Conservation (phyloP, 2,888 invertebrate species). For the Bimastos eiseni region DNA sequence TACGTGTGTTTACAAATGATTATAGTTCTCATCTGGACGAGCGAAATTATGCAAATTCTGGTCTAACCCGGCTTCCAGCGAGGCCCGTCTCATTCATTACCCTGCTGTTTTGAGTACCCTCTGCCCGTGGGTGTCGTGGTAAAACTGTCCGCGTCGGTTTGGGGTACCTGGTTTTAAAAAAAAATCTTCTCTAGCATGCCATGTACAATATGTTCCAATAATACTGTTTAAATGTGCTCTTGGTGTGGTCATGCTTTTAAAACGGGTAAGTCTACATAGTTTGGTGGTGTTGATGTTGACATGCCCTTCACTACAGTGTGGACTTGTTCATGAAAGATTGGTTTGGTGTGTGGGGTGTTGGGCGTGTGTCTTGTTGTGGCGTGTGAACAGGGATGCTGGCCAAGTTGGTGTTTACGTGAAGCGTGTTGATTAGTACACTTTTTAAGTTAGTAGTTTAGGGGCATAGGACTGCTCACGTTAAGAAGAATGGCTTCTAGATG, state of each 20-base stretch:
- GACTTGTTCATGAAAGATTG: no score
- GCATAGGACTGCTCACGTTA: no score
- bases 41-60: conserved; percentile 21
- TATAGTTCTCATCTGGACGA: conserved; percentile 15
- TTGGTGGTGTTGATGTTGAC: not conserved
- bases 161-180: not conserved
- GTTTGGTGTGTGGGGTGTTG: no score
- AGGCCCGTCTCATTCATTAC: not conserved
- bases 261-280: not conserved
- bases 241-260: not conserved
- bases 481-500: no score
- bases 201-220: not conserved
- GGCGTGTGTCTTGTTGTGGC: no score
- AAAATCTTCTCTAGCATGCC: not conserved
- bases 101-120: not conserved
- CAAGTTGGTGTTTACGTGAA: no score
- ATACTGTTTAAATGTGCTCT: not conserved
- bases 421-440: no score
- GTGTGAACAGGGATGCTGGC: no score
- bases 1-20: conserved; percentile 10
- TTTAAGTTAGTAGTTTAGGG: no score
- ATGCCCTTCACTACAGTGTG: not conserved
- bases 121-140: not conserved
- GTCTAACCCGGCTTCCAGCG: not conserved
- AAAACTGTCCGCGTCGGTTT: not conserved